Conservation (phyloP, 2,113 vertebrate genomes). For the Elephantulus edwardii region DNA sequence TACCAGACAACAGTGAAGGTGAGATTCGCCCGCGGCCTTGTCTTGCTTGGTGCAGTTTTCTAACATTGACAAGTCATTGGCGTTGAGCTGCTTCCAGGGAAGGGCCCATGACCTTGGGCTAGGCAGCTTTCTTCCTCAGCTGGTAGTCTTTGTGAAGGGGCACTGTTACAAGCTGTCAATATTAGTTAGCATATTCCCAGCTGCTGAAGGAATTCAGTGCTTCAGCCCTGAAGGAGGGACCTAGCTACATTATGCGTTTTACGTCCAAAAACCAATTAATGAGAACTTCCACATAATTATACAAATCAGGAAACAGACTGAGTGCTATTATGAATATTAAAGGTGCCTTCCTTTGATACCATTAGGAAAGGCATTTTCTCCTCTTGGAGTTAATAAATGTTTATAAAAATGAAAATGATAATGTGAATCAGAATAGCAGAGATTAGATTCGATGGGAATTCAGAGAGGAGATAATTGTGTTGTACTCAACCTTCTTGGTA, state of each 20-base stretch:
- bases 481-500: not conserved
- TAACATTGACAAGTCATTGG: not conserved
- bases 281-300: not conserved
- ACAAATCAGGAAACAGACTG: not conserved
- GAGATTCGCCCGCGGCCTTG: not conserved
- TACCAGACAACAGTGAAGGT: not conserved
- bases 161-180: not conserved
- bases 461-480: not conserved
- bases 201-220: not conserved
- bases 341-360: not conserved
- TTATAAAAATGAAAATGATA: constrained; percentile 13
- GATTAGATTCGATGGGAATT: not conserved
- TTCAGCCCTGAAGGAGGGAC: not conserved
- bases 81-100: not conserved
- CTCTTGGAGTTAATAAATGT: not conserved
- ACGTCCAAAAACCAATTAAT: no score
- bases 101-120: not conserved
- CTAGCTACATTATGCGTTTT: not conserved
- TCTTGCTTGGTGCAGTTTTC: not conserved
- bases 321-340: not conserved
- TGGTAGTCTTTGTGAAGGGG: not conserved
- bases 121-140: not conserved
- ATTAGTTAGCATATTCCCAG: not conserved
- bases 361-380: not conserved
- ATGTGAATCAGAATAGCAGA: not conserved